Evolutionary conservation across 2,888 invertebrate species (phyloP), one percentile per base, ranked within the genome.

Genomic region (Chloromyia formosa): DNA sequence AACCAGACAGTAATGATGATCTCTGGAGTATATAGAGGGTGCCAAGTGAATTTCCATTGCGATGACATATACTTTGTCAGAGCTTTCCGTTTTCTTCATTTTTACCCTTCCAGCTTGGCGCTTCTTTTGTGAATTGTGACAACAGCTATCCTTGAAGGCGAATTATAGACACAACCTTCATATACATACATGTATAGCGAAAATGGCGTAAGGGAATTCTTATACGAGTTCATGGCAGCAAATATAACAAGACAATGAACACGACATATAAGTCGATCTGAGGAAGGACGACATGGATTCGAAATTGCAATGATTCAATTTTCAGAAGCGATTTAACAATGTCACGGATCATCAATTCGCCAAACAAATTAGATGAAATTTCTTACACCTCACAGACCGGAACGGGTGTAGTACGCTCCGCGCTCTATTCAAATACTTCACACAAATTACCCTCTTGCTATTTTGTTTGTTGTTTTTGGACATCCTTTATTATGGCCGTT

Each of bases 281-380:
- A 18, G n/a, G 5, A 9, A 14, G 10, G 9, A 35, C 14, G 45
- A 64, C 45, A 64, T 20, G 53, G 42, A 68, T 22, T 68, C 66
- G 35, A 49, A 49, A 68, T 68, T 42, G 18, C 49, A 68, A 45
- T 68, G 66, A 68, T 53, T 68, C 66, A 68, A 53, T 68, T 68
- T 68, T 68, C 66, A 49, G 66, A 53, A 68, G 49, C 66, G 53
- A 68, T 68, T 68, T 68, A 53, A 49, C 66, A 68, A 53, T 68
- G 66, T 23, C 66, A 68, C 40, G 66, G 66, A 49, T 68, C 66
- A 68, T 68, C 66, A 68, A 22, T 20, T 68, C 66, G 27, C 61
- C 22, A 18, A 58, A 58, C 58, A 58, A 61, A 35, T 61, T 61
- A 61, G 61, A 27, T 61, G n/a, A 35, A 58, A 20, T 58, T 58